Base-by-base conservation (phyloP, 2,797 vertebrate genomes). In the Sebastes miniatus region DNA sequence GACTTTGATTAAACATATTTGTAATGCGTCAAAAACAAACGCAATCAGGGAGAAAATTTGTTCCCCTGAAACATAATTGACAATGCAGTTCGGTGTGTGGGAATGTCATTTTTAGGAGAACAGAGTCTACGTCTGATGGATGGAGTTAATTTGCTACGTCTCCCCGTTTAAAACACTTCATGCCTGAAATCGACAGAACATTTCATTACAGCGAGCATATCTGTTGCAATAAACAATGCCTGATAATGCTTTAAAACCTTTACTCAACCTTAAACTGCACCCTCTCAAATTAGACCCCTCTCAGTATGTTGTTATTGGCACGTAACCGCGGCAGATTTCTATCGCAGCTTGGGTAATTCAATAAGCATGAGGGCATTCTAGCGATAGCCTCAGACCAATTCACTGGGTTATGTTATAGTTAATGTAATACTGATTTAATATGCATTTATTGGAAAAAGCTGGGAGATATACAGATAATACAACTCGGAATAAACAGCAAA, bases 311-410 rank as follows among this genome's bases (percentile, higher is more conserved):
- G 86, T 92, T 91, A 87, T 95, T 97, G 96, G 96, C 96, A 95
- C 90, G 32, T 89, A 92, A 85, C 92, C 89, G 88, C 92, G 89
- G 91, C 79, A 85, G 96, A 97, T 96, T 76, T 88, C 86, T 95
- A 97, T 96, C 96, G 86, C 79, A 88, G 89, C 88, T 83, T 73
- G 79, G 79, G 50, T 96, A 96, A 97, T 95, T 95, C 95, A 97
- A 97, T 96, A 95, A 92, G 93, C 91, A 93, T 82, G 79, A 87
- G 90, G 93, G 95, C 95, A 95, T 85, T 90, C 73, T 58, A 74
- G 79, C 68, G 68, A 81, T 87, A 92, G 88, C 89, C 89, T 81
- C 85, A 34, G 86, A 89, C 90, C 90, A 88, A 74, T 83, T 83
- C 88, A 76, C 86, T 86, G 84, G 92, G 85, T 87, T 83, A 75